A percentile compares a stretch with the other conserved stretches of the same genome.
Conservation (phyloP, 2,797 vertebrate species). For the Anabacerthia variegaticeps region DNA sequence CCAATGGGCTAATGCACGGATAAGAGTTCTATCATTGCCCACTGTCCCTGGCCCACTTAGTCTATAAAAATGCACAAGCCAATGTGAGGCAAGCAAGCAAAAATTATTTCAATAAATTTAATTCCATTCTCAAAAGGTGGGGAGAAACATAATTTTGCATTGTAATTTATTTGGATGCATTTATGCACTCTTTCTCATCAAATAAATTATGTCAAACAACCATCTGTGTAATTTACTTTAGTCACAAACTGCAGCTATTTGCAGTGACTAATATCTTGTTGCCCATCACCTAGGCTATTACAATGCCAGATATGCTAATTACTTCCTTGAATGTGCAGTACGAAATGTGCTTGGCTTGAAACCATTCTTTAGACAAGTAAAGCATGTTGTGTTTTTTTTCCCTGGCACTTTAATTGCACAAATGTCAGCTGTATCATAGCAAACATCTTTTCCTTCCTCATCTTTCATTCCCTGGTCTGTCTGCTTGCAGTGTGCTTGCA, state of each 20-base stretch:
- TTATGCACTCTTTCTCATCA: not conserved
- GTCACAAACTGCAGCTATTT: constrained; percentile 31
- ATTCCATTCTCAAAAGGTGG: not conserved
- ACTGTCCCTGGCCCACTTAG: not conserved
- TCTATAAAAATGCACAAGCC: not conserved
- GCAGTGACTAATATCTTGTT: constrained; percentile 52
- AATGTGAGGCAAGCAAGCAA: not conserved
- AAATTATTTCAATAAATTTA: not conserved
- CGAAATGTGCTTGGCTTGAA: constrained; percentile 58
- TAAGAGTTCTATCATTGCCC: not conserved
- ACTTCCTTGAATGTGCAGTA: constrained; percentile 59
- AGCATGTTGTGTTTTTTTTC: not conserved
- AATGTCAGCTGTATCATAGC: constrained; percentile 69
- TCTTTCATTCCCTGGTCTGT: constrained; percentile 39
- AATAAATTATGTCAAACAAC: constrained; percentile 6
- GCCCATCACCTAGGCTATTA: constrained; percentile 52
- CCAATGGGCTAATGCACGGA: not conserved
- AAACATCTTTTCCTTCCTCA: constrained; percentile 59
- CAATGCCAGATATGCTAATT: constrained; percentile 59
- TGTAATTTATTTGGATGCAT: constrained; percentile 40
- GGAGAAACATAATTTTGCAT: not conserved
- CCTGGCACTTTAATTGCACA: constrained; percentile 71
- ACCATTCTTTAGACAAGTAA: constrained; percentile 49
- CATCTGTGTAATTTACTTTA: not conserved
- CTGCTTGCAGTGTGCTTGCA: not conserved